Percentiles rank a stretch among this genome's conserved stretches.
Conservation (phyloP, 1,140 invertebrate species). For the Monochamus saltuarius region DNA sequence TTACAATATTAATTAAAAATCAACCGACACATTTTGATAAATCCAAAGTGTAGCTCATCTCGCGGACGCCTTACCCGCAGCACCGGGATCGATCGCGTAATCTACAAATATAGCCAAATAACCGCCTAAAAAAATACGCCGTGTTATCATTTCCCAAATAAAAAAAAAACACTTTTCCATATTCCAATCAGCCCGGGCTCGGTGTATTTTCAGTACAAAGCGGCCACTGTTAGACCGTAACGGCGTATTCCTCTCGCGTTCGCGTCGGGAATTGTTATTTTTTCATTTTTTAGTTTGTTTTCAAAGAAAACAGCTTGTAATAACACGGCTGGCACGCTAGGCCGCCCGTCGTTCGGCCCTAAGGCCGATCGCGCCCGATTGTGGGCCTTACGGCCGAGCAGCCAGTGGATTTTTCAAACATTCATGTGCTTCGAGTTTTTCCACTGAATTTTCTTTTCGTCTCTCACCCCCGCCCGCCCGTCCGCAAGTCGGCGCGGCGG, state of each 20-base stretch:
- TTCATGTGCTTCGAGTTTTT: constrained; percentile 9
- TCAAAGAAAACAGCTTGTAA: constrained; percentile 39
- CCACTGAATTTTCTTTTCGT: constrained; percentile 1
- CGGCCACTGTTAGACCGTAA: background rate
- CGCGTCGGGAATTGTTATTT: constrained; percentile 29
- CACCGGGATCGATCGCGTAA: too few relatives aligned
- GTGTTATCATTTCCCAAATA: background rate
- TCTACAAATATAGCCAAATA: too few relatives aligned
- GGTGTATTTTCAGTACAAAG: constrained; percentile 20
- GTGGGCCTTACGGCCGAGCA: constrained; percentile 24
- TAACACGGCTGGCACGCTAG: constrained; percentile 25
- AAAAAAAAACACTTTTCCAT: constrained; percentile 10
- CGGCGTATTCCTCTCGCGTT: constrained; percentile 7
- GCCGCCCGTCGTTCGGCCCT: background rate
- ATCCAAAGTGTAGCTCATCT: too few relatives aligned
- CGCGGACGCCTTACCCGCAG: too few relatives aligned
- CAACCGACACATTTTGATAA: too few relatives aligned
- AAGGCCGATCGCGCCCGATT: background rate
- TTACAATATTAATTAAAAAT: too few relatives aligned
- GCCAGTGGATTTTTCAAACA: constrained; percentile 26
- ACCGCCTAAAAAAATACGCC: background rate
- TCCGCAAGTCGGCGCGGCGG: background rate
- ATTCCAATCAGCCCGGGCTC: constrained; percentile 13
- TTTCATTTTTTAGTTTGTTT: constrained; percentile 40
- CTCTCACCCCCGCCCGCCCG: background rate